These are phyloP conservation scores for Chironomus tepperi DNA, from an alignment of 1,140 invertebrate genomes.

Conservation along the genomic window DNA sequence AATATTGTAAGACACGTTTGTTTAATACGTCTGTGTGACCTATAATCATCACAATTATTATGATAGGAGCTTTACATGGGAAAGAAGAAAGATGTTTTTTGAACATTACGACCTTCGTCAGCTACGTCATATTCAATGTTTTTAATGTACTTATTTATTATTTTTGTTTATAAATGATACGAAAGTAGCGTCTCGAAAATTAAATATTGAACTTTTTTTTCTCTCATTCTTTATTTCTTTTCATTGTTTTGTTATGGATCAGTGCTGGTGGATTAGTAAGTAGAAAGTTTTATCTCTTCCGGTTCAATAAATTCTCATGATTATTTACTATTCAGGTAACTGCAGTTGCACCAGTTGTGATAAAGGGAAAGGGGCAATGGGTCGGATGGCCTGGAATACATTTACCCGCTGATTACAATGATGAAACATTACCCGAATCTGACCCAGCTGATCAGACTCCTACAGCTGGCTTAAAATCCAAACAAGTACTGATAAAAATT, in stretches of 20 bases:
- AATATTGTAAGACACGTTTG: neutral
- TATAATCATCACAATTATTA: neutral
- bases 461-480: slow-evolving; percentile 70
- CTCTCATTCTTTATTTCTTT: neutral
- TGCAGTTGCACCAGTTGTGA: slow-evolving; percentile 80
- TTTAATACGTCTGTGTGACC: neutral
- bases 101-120: neutral
- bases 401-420: slow-evolving; percentile 52
- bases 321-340: slow-evolving; percentile 69
- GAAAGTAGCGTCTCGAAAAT: neutral
- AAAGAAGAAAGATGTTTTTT: neutral
- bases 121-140: neutral
- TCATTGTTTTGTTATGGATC: neutral
- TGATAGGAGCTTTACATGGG: neutral
- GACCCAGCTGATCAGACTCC: slow-evolving; percentile 74
- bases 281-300: too few species aligned
- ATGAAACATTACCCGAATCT: slow-evolving; percentile 72
- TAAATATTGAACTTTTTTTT: neutral
- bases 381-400: slow-evolving; percentile 85
- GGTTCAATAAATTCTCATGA: neutral
- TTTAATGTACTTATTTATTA: neutral
- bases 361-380: slow-evolving; percentile 74
- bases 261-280: neutral
- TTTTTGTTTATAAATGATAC: neutral
- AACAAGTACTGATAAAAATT: slow-evolving; percentile 49